Percentiles rank a stretch among this genome's conserved stretches.
These are phyloP conservation scores for Ariopsis seemanni DNA, from an alignment of 2,113 vertebrate species.

Conservation along the genomic window DNA sequence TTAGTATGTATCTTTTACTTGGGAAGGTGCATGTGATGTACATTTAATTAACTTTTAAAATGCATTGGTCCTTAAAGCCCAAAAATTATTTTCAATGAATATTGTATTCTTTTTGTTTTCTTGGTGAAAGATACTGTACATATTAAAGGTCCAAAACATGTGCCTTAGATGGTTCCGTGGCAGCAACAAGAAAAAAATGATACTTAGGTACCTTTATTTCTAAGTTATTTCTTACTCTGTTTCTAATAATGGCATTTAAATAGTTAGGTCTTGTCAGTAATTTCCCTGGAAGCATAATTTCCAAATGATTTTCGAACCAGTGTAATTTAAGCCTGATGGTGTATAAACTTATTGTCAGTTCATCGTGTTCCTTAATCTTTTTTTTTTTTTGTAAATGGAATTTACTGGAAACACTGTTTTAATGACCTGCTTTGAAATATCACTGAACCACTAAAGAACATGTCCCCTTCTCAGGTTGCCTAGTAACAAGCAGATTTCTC, in stretches of 20 bases:
- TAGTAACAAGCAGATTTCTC: conserved; percentile 46
- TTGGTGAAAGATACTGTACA: background rate
- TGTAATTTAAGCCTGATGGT: background rate
- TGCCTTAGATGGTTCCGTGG: background rate
- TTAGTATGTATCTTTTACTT: background rate
- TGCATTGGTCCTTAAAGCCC: background rate
- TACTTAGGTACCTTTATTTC: background rate
- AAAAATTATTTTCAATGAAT: background rate
- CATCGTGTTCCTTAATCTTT: conserved; percentile 15
- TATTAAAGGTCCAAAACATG: background rate
- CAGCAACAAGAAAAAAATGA: background rate
- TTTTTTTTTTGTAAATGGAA: conserved; percentile 4
- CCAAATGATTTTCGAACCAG: background rate
- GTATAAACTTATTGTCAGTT: background rate
- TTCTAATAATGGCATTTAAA: background rate
- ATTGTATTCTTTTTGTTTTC: background rate
- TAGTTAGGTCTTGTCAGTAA: background rate
- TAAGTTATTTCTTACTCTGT: background rate
- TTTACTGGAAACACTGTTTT: conserved; percentile 26
- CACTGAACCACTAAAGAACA: conserved; percentile 26
- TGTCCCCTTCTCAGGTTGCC: conserved; percentile 40
- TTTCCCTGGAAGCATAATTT: background rate
- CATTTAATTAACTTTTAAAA: background rate
- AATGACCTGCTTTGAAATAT: conserved; percentile 31
- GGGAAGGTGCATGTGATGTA: background rate